Conservation (phyloP, 1,140 invertebrate genomes). For the Capitella teleta region DNA sequence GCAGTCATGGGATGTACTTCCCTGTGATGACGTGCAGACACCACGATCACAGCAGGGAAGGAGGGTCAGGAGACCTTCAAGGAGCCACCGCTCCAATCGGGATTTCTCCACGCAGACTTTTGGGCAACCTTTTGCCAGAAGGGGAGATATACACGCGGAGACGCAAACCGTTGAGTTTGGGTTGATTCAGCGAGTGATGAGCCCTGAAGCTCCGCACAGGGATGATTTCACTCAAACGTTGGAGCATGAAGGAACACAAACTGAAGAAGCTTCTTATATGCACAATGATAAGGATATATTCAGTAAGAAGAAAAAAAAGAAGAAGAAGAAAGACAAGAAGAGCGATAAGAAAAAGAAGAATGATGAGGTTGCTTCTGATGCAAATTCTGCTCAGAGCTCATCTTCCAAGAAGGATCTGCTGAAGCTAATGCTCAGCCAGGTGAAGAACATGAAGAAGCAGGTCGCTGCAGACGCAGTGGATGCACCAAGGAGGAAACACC, state of each 20-base stretch:
- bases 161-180: conserved; percentile 3
- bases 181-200: neutral
- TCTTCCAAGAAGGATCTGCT: neutral
- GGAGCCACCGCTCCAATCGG: too few species aligned
- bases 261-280: neutral
- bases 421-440: conserved; percentile 7
- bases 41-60: too few species aligned
- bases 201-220: neutral
- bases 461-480: neutral
- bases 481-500: neutral
- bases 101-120: conserved; percentile 9
- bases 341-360: neutral
- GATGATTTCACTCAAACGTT: conserved; percentile 8
- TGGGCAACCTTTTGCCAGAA: neutral
- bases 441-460: conserved; percentile 3
- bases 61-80: too few species aligned
- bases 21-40: too few species aligned
- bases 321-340: conserved; percentile 1
- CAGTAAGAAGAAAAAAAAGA: neutral
- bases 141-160: neutral
- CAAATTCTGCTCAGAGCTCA: neutral
- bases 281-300: neutral
- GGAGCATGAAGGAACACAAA: conserved; percentile 2
- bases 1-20: too few species aligned
- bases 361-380: neutral